Evolutionary conservation across 2,797 vertebrate species (phyloP).

Genomic region (Sternotherus odoratus): DNA sequence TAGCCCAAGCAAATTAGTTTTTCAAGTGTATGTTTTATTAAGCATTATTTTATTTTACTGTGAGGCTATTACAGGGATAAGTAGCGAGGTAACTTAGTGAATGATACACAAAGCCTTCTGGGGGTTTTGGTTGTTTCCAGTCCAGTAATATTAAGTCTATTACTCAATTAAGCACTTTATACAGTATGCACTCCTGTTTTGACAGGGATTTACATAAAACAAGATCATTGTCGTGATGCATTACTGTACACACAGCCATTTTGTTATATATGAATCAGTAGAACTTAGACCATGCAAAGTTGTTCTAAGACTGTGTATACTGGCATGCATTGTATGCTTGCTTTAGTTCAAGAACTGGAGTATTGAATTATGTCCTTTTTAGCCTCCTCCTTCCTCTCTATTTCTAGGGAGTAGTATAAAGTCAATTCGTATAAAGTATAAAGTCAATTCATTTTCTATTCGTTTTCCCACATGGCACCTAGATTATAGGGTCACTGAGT

Average conservation of each 20-base stretch:
- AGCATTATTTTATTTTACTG: constrained; percentile 66
- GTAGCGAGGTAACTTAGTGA: constrained; percentile 23
- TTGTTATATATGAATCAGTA: not conserved
- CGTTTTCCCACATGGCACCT: not conserved
- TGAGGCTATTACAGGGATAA: constrained; percentile 45
- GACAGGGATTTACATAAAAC: not conserved
- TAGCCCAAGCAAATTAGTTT: constrained; percentile 77
- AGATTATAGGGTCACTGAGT: not conserved
- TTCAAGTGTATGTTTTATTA: constrained; percentile 75
- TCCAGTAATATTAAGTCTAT: not conserved
- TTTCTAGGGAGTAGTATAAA: not conserved
- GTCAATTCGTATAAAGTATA: not conserved
- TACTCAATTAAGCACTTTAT: not conserved
- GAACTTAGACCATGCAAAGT: not conserved
- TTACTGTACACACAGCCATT: not conserved
- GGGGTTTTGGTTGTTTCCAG: constrained; percentile 3
- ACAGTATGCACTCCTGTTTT: not conserved
- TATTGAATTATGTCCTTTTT: not conserved
- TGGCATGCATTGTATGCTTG: not conserved
- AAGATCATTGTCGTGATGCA: not conserved
- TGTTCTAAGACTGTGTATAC: not conserved
- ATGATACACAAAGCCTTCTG: not conserved
- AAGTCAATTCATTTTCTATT: too few species aligned
- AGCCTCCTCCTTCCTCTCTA: not conserved
- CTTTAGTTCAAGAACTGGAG: not conserved